Evolutionary conservation across 2,113 vertebrate genomes (phyloP).

Genomic region (Bostrychus sinensis): DNA sequence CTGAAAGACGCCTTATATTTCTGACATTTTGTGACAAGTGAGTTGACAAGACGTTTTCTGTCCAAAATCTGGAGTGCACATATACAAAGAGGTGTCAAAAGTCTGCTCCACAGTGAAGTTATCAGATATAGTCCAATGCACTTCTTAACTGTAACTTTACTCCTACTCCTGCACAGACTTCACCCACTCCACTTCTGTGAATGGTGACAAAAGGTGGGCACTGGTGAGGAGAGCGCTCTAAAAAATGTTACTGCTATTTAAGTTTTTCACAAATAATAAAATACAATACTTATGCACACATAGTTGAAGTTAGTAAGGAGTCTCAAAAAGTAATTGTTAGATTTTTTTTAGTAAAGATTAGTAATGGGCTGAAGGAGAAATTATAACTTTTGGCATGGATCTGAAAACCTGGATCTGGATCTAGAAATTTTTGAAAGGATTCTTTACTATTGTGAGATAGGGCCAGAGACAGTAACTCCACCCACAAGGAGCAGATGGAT

Average conservation of each 20-base stretch:
- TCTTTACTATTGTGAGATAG: no score
- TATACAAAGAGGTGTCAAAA: conserved; percentile 11
- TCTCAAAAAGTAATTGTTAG: neutral
- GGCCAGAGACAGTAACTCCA: no score
- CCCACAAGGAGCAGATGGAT: no score
- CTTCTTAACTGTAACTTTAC: conserved; percentile 2
- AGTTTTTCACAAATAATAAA: neutral
- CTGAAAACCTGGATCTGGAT: no score
- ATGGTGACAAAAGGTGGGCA: conserved; percentile 12
- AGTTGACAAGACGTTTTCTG: conserved; percentile 7
- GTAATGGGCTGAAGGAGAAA: no score
- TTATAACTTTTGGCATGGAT: no score
- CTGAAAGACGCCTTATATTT: neutral
- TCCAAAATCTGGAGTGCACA: neutral
- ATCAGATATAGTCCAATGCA: conserved; percentile 1
- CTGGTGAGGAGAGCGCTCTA: neutral
- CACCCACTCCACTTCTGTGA: conserved; percentile 2
- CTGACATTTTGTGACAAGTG: neutral
- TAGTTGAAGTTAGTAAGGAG: neutral
- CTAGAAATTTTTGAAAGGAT: no score
- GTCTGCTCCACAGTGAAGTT: conserved; percentile 8
- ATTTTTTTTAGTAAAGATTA: no score
- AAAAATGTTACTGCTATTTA: neutral
- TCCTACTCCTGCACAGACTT: conserved; percentile 4
- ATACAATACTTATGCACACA: neutral